Evolutionary conservation across 2,888 invertebrate species (phyloP).

Genomic region (Zygogramma bicolorata): DNA sequence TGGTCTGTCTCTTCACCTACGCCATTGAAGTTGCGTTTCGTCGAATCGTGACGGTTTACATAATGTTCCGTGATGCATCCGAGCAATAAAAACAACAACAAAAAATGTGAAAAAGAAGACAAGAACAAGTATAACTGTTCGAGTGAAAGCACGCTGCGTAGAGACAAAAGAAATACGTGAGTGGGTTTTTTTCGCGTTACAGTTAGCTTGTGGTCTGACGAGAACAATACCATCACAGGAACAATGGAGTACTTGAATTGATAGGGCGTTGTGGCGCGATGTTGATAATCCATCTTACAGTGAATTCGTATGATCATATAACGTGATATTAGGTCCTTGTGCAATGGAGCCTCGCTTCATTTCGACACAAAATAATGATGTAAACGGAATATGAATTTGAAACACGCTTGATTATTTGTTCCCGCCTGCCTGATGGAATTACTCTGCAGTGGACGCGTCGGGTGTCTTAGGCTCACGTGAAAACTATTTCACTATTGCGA

Average conservation of each 20-base stretch:
- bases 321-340: background rate
- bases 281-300: background rate
- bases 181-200: slow-evolving; percentile 30
- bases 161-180: slow-evolving; percentile 33
- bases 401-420: too few relatives aligned
- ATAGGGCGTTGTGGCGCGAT: background rate
- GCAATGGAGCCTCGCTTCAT: too few relatives aligned
- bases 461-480: too few relatives aligned
- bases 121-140: slow-evolving; percentile 24
- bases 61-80: slow-evolving; percentile 14
- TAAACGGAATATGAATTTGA: too few relatives aligned
- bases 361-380: too few relatives aligned
- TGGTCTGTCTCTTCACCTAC: background rate
- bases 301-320: background rate
- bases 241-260: slow-evolving; percentile 20
- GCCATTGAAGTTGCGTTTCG: slow-evolving; percentile 2
- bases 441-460: too few relatives aligned
- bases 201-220: slow-evolving; percentile 24
- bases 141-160: slow-evolving; percentile 23
- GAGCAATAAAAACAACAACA: slow-evolving; percentile 3
- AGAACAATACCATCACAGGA: slow-evolving; percentile 14
- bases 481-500: too few relatives aligned
- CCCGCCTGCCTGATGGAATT: too few relatives aligned
- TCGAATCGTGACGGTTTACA: slow-evolving; percentile 14
- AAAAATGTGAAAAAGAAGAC: background rate